These are phyloP conservation scores for Labrus mixtus DNA, from an alignment of 2,113 vertebrate species.

Conservation along the genomic window DNA sequence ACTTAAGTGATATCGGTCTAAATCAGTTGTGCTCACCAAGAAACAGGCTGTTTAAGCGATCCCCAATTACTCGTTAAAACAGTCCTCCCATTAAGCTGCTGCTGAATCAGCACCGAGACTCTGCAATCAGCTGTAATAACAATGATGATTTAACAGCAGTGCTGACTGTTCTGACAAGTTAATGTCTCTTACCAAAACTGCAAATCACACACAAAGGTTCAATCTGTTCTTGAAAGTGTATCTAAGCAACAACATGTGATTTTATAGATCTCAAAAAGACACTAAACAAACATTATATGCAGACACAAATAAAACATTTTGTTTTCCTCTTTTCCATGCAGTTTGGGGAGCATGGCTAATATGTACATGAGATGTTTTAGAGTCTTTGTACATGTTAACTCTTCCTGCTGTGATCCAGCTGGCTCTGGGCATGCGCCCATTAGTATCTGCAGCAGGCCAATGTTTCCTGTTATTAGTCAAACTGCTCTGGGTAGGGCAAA, in stretches of 20 bases:
- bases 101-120: slow-evolving; percentile 61
- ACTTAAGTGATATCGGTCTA: background rate
- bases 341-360: slow-evolving; percentile 2
- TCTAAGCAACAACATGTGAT: slow-evolving; percentile 15
- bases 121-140: slow-evolving; percentile 56
- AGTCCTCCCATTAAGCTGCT: slow-evolving; percentile 15
- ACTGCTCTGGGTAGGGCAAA: slow-evolving; percentile 47
- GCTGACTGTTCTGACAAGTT: slow-evolving; percentile 50
- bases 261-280: background rate
- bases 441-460: slow-evolving; percentile 66
- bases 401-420: slow-evolving; percentile 66
- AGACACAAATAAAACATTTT: background rate
- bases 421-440: slow-evolving; percentile 66
- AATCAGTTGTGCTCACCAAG: background rate
- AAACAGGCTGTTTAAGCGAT: background rate
- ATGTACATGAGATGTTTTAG: slow-evolving; percentile 29
- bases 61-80: slow-evolving; percentile 32
- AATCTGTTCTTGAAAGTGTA: slow-evolving; percentile 26
- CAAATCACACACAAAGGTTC: slow-evolving; percentile 24
- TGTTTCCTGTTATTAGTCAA: slow-evolving; percentile 74
- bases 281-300: background rate
- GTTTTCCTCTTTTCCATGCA: background rate
- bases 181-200: slow-evolving; percentile 23
- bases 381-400: slow-evolving; percentile 39
- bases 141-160: slow-evolving; percentile 48